Evolutionary conservation across 2,113 vertebrate genomes (phyloP), one percentile per base, ranked within the genome.

Genomic region (Vimba vimba): DNA sequence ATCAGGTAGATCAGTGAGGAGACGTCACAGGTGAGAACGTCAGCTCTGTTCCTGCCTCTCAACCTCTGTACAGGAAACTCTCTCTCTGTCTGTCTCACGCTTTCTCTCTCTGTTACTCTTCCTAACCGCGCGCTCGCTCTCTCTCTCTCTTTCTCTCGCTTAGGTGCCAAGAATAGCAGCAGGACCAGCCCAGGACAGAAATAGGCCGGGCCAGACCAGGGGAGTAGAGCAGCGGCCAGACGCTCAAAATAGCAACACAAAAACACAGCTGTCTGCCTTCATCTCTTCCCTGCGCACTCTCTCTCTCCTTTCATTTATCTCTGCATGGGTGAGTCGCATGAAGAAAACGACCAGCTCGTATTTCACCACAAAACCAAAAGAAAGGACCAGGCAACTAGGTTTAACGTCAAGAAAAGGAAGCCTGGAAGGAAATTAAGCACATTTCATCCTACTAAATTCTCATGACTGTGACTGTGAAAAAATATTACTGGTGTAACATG

Each of bases 261-360:
- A 88, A 88, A 90, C 89, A 90, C 89, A 90, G 89, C 89, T 90
- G 89, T 88, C 87, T 90, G 89, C 85, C 89, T 90, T 87, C 89
- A 90, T 87, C 89, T 83, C 83, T 77, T 84, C 82, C 80, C 81
- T 66, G 84, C 74, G 13, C 85, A 39, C 81, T 88, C 88, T 84
- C 86, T 87, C 73, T 88, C 87, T 86, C 86, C 83, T 57, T 77
- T 79, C 66, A 81, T 84, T 82, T 85, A 76, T 66, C 74, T 88
- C 85, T 71, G 52, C 57, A 55, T 50, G 47, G 57, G 33, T 64
- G 76, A 59, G 23, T 78, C 52, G 19, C 30, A n/a, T 15, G 7
- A 73, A 79, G 19, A 36, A 43, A 36, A 39, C 27, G 4, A 33
- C 43, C 50, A 25, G 71, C 43, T 75, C 43, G 12, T 4, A 12